Evolutionary conservation across 1,140 invertebrate species (phyloP), one percentile per base, ranked within the genome.

Genomic region (Drosophila dunni): DNA sequence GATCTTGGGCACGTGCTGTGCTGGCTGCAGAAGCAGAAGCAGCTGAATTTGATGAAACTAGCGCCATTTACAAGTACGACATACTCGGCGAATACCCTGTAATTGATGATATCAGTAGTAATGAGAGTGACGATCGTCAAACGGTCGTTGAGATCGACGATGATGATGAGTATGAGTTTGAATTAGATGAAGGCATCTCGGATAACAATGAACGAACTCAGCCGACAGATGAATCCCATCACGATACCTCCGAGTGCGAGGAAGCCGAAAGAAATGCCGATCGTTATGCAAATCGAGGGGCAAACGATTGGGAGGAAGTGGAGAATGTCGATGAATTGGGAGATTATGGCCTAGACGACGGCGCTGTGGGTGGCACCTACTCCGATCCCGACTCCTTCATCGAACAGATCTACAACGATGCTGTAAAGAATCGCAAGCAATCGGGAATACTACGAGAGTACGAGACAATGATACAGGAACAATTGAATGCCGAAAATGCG

Each of bases 371-470:
- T 0, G 89, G 91, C 0, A 72, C 53, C 1, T 82, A 79, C 36
- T 91, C 83, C 42, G 89, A 91, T 46, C 86, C 91, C 0, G 91
- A 92, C 7, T 91, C 86, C 0, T 90, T 80, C 2, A 92, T 92
- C 1, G 91, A 92, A n/a, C 86, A 92, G 51, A 92, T 92, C 34
- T 92, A 92, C 73, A 90, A 91, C 24, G 91, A 92, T 33, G 91
- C 90, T 0, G 78, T 92, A 0, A 86, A 86, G 54, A 92, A 92
- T 70, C 71, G 89, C 0, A 91, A 92, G 3, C 88, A 90, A 20
- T 91, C 91, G 2, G 91, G 91, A 0, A 92, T 92, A 3, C 20
- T 91, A 4, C 57, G 89, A 6, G 91, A 92, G 0, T 92, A 78
- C 34, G 91, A 92, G 36, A 86, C 80, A 1, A 92, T 92, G 57